Base-by-base conservation (phyloP, 2,797 vertebrate species). In the Apogon hyalosoma region DNA sequence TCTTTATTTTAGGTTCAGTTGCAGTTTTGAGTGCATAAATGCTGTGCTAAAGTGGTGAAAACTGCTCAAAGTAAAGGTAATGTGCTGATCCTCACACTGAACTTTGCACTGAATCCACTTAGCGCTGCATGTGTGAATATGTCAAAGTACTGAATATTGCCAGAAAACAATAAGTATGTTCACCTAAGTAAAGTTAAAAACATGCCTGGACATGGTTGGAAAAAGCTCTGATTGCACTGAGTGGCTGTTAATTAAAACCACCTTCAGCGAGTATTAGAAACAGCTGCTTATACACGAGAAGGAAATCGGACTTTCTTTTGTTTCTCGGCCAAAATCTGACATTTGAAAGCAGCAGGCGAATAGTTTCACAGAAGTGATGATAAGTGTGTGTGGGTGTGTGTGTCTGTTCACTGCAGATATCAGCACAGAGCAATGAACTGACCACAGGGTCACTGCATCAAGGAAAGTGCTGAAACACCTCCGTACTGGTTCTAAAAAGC, bases 261-360 rank as follows among this genome's bases (percentile, higher is more conserved):
- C 46, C 49, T 19, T 11, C 18, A 42, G 55, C 1, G 21, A 38
- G 2, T 51, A 40, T 58, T 57, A 56, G 55, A 84, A 63, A 53
- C 67, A 84, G 75, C 65, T 79, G 77, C 58, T 11, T 39, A 40
- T 9, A 75, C 65, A 70, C 0, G 14, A 68, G 55, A 65, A 52
- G 61, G 63, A 69, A 71, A 54, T 55, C 41, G 42, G 12, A 3
- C 40, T 62, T 55, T 72, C 53, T 79, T 81, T 59, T 56, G 67
- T 79, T 79, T 76, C 52, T 0, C 31, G 7, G 79, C 69, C 79
- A 79, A 55, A 55, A 13, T 33, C 40, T 38, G 60, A 79, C 63
- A 73, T 75, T 38, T 70, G 73, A 69, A 24, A 45, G 43, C 51
- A 58, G 49, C 62, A 50, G 57, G 51, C 2, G 15, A 54, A 67